phyloP scores from a whole-genome alignment of 1,140 invertebrate genomes.

The Vanessa atalanta region DNA sequence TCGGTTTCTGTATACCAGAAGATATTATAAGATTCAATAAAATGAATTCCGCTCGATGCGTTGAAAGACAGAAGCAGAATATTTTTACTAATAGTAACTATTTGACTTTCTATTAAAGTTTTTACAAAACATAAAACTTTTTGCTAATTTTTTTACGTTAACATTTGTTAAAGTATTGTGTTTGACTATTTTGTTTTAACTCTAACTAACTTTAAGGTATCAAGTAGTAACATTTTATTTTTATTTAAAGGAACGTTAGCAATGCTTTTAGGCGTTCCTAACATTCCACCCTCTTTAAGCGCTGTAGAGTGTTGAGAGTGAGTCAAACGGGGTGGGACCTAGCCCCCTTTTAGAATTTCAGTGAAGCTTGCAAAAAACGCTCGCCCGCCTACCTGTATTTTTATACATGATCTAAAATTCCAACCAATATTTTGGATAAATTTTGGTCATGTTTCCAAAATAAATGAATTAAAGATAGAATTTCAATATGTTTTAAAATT shows the following conservation, averaged over 20 bases:
- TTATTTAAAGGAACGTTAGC: slow-evolving; percentile 12
- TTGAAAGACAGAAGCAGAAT: too few species aligned
- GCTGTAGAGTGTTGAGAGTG: slow-evolving; percentile 11
- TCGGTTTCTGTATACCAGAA: too few species aligned
- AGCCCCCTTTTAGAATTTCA: slow-evolving; percentile 5
- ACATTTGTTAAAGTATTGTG: too few species aligned
- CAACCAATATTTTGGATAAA: background rate
- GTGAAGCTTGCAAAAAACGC: background rate
- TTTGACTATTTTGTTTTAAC: too few species aligned
- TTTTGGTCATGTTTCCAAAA: background rate
- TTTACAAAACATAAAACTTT: too few species aligned
- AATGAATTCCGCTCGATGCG: too few species aligned
- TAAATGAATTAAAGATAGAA: too few species aligned
- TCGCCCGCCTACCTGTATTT: background rate
- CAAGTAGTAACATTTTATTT: background rate
- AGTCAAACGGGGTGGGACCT: slow-evolving; percentile 7
- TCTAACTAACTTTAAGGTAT: background rate
- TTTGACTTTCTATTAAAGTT: too few species aligned
- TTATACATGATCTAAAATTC: background rate
- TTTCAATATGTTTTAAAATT: background rate
- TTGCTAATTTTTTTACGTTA: too few species aligned
- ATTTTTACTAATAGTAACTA: too few species aligned
- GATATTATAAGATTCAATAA: too few species aligned
- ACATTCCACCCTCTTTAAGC: slow-evolving; percentile 12
- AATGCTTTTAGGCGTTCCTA: slow-evolving; percentile 21